Conservation (phyloP, 2,888 invertebrate genomes). For the Rhimphoctona megacephalus region DNA sequence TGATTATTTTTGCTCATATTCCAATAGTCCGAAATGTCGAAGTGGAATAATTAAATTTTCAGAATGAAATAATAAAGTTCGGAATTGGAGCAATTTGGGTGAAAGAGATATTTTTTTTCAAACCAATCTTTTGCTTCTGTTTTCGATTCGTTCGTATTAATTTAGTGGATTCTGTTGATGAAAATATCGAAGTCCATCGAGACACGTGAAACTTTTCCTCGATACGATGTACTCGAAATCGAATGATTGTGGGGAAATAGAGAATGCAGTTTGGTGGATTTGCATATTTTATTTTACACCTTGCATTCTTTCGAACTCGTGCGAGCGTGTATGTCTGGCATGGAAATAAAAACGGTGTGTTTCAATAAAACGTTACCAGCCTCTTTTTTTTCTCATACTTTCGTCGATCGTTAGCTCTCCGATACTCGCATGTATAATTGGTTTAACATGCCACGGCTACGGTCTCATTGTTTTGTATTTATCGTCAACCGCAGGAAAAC, state of each 20-base stretch:
- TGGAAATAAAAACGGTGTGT: constrained; percentile 19
- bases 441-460: not conserved
- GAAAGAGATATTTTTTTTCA: not conserved
- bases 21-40: not conserved
- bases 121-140: not conserved
- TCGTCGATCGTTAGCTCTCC: constrained; percentile 8
- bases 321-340: not conserved
- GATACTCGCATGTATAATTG: constrained; percentile 21
- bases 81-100: not conserved
- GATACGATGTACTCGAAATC: not conserved
- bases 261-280: constrained; percentile 20
- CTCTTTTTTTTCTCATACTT: constrained; percentile 1
- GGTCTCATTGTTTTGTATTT: constrained; percentile 10
- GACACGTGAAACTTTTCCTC: not conserved
- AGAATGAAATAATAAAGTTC: not conserved
- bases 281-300: constrained; percentile 14
- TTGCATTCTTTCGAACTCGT: constrained; percentile 16
- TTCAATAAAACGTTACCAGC: constrained; percentile 8
- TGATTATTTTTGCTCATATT: no score
- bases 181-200: not conserved
- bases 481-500: not conserved
- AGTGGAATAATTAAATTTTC: not conserved
- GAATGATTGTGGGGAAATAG: constrained; percentile 13
- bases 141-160: not conserved
- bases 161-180: not conserved